Percentiles rank a stretch among this genome's conserved stretches.
These are phyloP conservation scores for Porites evermanni DNA, from an alignment of 92 coral and sea anemone species.

Conservation along the genomic window DNA sequence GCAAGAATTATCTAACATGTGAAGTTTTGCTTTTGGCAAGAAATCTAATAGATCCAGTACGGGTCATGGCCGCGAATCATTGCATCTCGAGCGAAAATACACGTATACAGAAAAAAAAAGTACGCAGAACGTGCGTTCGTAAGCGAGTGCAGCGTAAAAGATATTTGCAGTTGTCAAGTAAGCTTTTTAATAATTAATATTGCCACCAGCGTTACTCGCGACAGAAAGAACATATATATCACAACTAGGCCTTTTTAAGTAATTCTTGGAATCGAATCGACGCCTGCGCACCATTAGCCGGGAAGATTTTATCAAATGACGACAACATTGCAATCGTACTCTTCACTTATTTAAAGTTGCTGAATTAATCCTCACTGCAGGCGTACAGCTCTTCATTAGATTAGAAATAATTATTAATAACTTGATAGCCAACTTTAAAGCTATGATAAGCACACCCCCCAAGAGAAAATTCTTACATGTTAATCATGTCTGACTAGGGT, in stretches of 20 bases:
- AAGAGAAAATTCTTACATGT: background rate
- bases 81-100: background rate
- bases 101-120: slow-evolving; percentile 22
- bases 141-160: slow-evolving; percentile 16
- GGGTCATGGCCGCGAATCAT: background rate
- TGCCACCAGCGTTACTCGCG: slow-evolving; percentile 38
- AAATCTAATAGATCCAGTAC: background rate
- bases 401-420: background rate
- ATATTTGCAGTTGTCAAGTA: slow-evolving; percentile 1
- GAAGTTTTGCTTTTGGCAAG: background rate
- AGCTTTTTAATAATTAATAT: slow-evolving; percentile 27
- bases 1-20: background rate
- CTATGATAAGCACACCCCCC: background rate
- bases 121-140: background rate
- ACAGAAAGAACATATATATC: background rate
- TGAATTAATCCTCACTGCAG: background rate
- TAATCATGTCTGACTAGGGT: background rate
- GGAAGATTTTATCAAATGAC: background rate
- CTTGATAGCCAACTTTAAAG: background rate
- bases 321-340: background rate
- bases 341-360: background rate
- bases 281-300: background rate
- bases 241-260: background rate
- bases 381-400: background rate
- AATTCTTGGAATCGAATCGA: slow-evolving; percentile 8